A percentile compares a stretch with the other conserved stretches of the same genome.
Conservation (phyloP, 2,113 vertebrate genomes). For the Tragelaphus strepsiceros region DNA sequence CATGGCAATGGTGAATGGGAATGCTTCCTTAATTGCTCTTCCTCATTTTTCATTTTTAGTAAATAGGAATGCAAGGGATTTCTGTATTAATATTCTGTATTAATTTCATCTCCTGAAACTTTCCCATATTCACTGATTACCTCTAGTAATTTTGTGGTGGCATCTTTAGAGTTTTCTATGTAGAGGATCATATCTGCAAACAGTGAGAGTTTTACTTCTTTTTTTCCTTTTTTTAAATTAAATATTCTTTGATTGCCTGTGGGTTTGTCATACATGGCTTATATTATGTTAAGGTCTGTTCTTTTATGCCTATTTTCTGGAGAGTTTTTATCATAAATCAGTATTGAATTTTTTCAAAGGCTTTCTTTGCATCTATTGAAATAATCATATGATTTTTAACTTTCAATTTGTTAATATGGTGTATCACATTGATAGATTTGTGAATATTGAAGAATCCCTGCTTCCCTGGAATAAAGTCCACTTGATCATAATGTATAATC, state of each 20-base stretch:
- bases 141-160: neutral
- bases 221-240: neutral
- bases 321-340: neutral
- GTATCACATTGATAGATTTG: neutral
- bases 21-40: neutral
- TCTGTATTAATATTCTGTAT: neutral
- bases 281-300: neutral
- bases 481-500: neutral
- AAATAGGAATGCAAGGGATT: neutral
- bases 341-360: neutral
- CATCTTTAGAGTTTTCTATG: neutral
- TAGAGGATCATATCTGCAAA: neutral
- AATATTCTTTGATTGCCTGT: neutral
- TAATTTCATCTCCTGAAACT: neutral
- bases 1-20: neutral
- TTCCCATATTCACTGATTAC: neutral
- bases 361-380: neutral
- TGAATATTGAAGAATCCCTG: neutral
- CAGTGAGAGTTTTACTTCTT: neutral
- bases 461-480: neutral
- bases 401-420: neutral
- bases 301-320: neutral
- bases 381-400: neutral
- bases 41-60: neutral
- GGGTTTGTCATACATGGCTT: neutral